A percentile compares a stretch with the other conserved stretches of the same genome.
Conservation (phyloP, 2,797 vertebrate genomes). For the Psittacula echo region DNA sequence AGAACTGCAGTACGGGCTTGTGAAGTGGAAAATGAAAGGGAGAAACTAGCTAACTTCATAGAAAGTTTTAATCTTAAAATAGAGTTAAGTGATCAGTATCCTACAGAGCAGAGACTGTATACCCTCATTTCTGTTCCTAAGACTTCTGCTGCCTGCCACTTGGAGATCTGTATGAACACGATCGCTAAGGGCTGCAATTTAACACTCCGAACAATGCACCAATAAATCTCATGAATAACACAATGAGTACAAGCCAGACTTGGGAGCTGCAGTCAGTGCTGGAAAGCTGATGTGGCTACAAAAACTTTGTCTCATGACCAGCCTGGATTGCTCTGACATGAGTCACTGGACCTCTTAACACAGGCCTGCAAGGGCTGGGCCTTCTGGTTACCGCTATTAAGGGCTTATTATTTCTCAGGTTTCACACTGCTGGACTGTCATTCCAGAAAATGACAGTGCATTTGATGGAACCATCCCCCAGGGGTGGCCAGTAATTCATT, state of each 20-base stretch:
- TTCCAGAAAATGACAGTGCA: constrained; percentile 35
- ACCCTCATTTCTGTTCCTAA: neutral
- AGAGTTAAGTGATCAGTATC: neutral
- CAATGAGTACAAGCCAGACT: constrained; percentile 31
- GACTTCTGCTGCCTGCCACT: neutral
- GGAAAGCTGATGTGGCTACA: constrained; percentile 67
- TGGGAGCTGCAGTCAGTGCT: constrained; percentile 44
- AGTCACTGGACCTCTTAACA: constrained; percentile 44
- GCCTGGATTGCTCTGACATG: constrained; percentile 47
- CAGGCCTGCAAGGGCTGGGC: neutral
- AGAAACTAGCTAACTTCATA: neutral
- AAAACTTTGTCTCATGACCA: constrained; percentile 58
- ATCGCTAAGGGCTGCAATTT: neutral
- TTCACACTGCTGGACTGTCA: neutral
- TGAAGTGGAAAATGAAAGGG: constrained; percentile 9
- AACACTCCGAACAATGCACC: constrained; percentile 50
- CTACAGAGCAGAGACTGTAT: neutral
- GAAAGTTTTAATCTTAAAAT: constrained; percentile 7
- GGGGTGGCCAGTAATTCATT: neutral
- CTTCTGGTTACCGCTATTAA: neutral
- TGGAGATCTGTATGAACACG: neutral
- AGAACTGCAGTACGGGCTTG: neutral
- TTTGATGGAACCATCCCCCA: neutral
- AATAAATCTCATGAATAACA: constrained; percentile 56
- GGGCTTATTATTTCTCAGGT: constrained; percentile 32